Evolutionary conservation across 1,140 invertebrate genomes (phyloP), one percentile per base, ranked within the genome.

Genomic region (Laupala kohalensis): DNA sequence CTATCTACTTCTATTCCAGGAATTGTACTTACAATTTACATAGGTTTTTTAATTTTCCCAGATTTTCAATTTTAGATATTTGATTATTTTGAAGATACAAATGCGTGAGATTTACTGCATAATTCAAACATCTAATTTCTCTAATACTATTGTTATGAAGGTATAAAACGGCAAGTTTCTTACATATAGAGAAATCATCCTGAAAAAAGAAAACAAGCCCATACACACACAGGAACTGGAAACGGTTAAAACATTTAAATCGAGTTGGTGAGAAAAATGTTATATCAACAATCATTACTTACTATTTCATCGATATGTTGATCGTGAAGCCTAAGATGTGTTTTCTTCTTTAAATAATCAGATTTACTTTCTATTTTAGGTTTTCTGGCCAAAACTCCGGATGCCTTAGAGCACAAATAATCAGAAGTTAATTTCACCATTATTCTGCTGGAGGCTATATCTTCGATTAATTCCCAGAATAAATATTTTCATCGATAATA

Each of bases 41-140:
- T 30, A 73, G 53, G 19, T 73, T 73, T 66, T 4, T 73, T 25
- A 73, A 65, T 29, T 19, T 26, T 30, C 67, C 69, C 37, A 73
- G 68, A 30, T 70, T 73, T 71, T 73, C 72, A 26, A 73, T 73
- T 63, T 70, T 73, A 9, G 29, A 62, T 29, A 73, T 73, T 53
- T 73, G 66, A 66, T 73, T 73, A n/a, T 30, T 63, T 28, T 73
- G 72, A 1, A 73, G 64, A 30, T 70, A 73, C 23, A 73, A 29
- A 23, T 73, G 72, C 15, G 68, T 69, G 19, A 73, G 28, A n/a
- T 73, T 70, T n/a, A 13, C 15, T 15, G 69, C 63, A 53, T 64
- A 19, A 4, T 73, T 13, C 9, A 73, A 67, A 68, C 70, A 65
- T 27, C 67, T 65, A 1, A 70, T 73, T 71, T 71, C 69, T 4